These are phyloP conservation scores for Zygaena filipendulae DNA, from an alignment of 2,888 invertebrate species.

Conservation along the genomic window DNA sequence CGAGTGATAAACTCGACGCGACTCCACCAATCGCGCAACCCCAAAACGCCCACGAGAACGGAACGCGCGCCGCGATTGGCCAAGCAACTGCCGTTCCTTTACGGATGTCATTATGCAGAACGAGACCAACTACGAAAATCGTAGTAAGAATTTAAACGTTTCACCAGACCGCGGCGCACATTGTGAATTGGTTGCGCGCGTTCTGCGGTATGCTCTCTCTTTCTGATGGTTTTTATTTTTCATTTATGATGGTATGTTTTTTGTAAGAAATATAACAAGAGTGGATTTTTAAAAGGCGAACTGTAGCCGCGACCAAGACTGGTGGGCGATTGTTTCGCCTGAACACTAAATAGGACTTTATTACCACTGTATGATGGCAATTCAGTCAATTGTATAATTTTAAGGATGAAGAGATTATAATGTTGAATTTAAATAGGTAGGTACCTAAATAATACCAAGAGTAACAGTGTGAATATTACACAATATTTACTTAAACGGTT, in stretches of 20 bases:
- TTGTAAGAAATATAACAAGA: conserved; percentile 13
- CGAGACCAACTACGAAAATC: conserved; percentile 55
- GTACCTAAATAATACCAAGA: too few relatives aligned
- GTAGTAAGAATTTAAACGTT: conserved; percentile 65
- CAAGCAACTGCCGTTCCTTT: conserved; percentile 65
- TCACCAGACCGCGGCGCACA: conserved; percentile 55
- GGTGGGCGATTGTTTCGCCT: too few relatives aligned
- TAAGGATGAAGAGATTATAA: too few relatives aligned
- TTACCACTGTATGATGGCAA: too few relatives aligned
- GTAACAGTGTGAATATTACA: too few relatives aligned
- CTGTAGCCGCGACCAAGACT: too few relatives aligned
- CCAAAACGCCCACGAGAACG: conserved; percentile 57
- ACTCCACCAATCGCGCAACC: conserved; percentile 42
- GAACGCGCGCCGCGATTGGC: conserved; percentile 51
- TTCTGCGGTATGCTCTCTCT: conserved; percentile 43
- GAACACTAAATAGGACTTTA: too few relatives aligned
- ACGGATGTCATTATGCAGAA: conserved; percentile 66
- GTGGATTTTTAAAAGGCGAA: too few relatives aligned
- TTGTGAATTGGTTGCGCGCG: conserved; percentile 63
- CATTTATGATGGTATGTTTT: conserved; percentile 30
- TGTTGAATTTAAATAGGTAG: too few relatives aligned
- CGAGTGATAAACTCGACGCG: conserved; percentile 55
- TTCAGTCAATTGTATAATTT: too few relatives aligned
- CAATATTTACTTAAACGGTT: too few relatives aligned
- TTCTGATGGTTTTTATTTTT: conserved; percentile 34